Evolutionary conservation across 2,797 vertebrate species (phyloP).

Genomic region (Dicrostonyx torquatus): DNA sequence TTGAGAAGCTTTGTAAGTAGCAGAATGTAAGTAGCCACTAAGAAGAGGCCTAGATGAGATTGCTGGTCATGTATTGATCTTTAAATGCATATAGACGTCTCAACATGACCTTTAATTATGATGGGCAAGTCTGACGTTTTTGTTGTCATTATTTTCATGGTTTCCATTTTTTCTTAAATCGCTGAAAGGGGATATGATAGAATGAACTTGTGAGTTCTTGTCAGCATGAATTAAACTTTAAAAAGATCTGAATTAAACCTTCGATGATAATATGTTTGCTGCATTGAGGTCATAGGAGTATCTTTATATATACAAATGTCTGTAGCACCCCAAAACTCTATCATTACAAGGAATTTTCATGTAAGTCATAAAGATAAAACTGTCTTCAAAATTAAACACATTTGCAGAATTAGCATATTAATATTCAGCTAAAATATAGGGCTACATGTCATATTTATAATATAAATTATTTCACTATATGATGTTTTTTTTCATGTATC

Average conservation of each 20-base stretch:
- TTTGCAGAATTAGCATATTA: not conserved
- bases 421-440: not conserved
- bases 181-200: not conserved
- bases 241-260: not conserved
- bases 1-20: not conserved
- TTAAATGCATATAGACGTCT: slow-evolving; percentile 25
- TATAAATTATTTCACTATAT: not conserved
- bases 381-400: not conserved
- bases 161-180: not conserved
- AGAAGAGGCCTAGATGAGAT: not conserved
- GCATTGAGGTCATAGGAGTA: not conserved
- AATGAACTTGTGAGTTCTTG: slow-evolving; percentile 26
- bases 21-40: not conserved
- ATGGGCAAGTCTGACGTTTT: not conserved
- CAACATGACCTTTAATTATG: slow-evolving; percentile 39
- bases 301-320: not conserved
- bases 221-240: not conserved
- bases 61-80: slow-evolving; percentile 25
- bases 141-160: slow-evolving; percentile 26
- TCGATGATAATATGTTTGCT: not conserved
- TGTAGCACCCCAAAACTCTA: not conserved
- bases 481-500: not conserved
- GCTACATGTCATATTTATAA: not conserved
- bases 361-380: not conserved
- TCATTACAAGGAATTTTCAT: not conserved